Evolutionary conservation across 2,113 vertebrate genomes (phyloP), one percentile per base, ranked within the genome.

Genomic region (Osmerus eperlanus): DNA sequence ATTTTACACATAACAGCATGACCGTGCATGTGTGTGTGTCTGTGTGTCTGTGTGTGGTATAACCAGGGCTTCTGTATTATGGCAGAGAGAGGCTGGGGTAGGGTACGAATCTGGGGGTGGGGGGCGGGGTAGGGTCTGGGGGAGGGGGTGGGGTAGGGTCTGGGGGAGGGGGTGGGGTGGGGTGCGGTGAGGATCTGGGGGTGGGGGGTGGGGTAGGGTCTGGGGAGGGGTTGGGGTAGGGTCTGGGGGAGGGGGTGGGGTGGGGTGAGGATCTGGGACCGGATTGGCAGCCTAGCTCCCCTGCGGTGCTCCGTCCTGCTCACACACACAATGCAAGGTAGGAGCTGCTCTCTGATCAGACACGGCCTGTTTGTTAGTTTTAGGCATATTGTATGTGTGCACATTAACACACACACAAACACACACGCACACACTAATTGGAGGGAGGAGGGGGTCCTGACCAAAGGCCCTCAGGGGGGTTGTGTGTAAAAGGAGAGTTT

Each of bases 231-330:
- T 41, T 41, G 1, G 36, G 36, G 36, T 41, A 9, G 32, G 32
- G 32, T 32, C 6, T 4, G 32, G 32, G 32, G 32, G 32, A 6
- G 3, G 32, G 32, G 32, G 29, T 32, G 29, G 5, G 36, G 36
- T 41, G 7, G 36, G 36, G 36, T 41, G 0, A 41, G 7, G 36
- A 6, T 41, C 36, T 41, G 36, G 36, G 36, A 41, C 36, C 36
- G 36, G 36, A 41, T 41, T 41, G 36, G 36, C 7, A 61, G 67
- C 47, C 12, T 11, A 36, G 73, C 73, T 78, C 73, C 78, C 81
- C 82, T 78, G 76, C 69, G 73, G 82, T 61, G 78, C 74, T 74
- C 71, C 68, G 78, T 83, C 82, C 82, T 83, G 82, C 76, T 78
- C 61, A 18, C 68, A 81, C 68, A 81, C 73, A 81, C 82, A 83